phyloP scores from a whole-genome alignment of 2,113 vertebrate genomes.

The Calyptomena viridis region DNA sequence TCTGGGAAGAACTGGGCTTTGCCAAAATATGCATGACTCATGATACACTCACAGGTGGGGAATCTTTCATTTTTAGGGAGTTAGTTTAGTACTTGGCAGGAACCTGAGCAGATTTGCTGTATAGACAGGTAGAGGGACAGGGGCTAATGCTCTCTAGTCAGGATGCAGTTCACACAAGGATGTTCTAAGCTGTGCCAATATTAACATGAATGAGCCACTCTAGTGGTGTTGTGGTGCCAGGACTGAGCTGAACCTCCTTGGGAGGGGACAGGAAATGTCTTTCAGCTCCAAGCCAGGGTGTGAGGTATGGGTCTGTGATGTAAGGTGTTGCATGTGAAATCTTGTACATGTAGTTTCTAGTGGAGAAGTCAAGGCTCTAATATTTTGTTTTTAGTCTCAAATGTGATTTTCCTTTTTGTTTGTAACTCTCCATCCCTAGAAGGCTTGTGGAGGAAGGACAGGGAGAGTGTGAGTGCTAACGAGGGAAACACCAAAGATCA shows the following conservation, averaged over 20 bases:
- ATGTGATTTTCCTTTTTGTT: conserved; percentile 83
- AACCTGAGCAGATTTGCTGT: not conserved
- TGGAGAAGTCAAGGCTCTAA: conserved; percentile 80
- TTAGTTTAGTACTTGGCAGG: conserved; percentile 27
- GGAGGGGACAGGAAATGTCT: conserved; percentile 29
- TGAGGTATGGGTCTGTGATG: conserved; percentile 79
- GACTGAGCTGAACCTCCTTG: conserved; percentile 53
- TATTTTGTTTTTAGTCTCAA: conserved; percentile 79
- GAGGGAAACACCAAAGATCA: conserved; percentile 84
- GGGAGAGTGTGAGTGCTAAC: conserved; percentile 76
- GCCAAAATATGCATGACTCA: not conserved
- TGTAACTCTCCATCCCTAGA: conserved; percentile 80
- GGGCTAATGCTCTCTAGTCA: conserved; percentile 1
- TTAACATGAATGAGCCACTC: conserved; percentile 44
- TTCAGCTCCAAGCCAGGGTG: conserved; percentile 70
- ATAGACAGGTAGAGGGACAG: conserved; percentile 6
- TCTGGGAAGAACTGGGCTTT: conserved; percentile 26
- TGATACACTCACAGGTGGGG: not conserved
- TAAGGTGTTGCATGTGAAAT: conserved; percentile 85
- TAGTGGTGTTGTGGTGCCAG: conserved; percentile 52
- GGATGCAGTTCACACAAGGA: not conserved
- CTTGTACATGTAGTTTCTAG: conserved; percentile 81
- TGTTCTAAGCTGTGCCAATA: conserved; percentile 64
- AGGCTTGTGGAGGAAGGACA: conserved; percentile 70
- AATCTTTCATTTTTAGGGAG: conserved; percentile 18